These are phyloP conservation scores for Nemurella pictetii DNA, from an alignment of 2,888 invertebrate genomes.

Conservation along the genomic window DNA sequence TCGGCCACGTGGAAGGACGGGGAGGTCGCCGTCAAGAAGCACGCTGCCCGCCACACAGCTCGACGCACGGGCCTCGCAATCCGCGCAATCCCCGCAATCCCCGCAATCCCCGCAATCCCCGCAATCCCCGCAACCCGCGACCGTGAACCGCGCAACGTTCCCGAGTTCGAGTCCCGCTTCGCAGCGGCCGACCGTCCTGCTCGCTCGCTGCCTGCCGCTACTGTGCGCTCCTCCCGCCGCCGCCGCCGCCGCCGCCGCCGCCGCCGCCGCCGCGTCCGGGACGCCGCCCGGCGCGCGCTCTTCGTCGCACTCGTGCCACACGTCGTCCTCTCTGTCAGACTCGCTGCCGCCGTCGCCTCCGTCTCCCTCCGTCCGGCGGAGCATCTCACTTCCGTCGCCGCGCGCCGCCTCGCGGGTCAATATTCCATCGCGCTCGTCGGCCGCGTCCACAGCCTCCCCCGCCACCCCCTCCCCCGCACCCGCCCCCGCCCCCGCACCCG, in stretches of 20 bases:
- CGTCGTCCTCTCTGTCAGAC: background rate
- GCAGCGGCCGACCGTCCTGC: background rate
- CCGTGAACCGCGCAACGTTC: background rate
- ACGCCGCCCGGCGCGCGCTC: background rate
- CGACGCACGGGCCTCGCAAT: background rate
- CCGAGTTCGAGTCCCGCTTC: background rate
- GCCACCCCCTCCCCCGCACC: background rate
- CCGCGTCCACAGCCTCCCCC: no score
- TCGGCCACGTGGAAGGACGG: background rate
- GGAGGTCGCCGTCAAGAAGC: background rate
- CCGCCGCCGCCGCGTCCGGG: background rate
- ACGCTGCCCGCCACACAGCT: background rate
- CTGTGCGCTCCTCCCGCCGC: background rate
- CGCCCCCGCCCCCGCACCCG: background rate
- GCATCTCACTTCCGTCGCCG: slow-evolving; percentile 9
- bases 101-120: no score
- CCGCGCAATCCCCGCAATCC: no score
- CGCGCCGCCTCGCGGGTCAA: slow-evolving; percentile 10
- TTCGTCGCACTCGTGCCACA: slow-evolving; percentile 16
- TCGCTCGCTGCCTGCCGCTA: background rate
- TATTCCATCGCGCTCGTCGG: slow-evolving; percentile 13
- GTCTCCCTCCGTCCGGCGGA: background rate
- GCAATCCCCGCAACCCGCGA: background rate
- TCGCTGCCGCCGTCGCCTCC: background rate
- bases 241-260: background rate